Base-by-base conservation (phyloP, 2,888 invertebrate species). In the Himalopsyche kuldschensis region DNA sequence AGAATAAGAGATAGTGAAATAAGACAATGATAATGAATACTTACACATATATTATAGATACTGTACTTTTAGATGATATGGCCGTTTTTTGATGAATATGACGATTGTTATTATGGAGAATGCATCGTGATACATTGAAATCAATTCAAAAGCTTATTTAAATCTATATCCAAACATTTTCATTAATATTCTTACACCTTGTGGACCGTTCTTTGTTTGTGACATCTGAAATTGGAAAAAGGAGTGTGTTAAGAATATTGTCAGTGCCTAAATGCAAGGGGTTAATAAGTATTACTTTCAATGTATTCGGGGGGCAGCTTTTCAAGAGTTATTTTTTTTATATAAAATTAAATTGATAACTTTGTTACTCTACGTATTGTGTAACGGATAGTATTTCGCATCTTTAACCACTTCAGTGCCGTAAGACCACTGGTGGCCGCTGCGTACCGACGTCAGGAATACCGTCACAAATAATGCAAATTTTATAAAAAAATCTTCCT, bases 161-260 rank as follows among this genome's bases (percentile, higher is more conserved):
- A 55, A 55, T 55, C 20, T 55, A 55, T 8, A 27, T 79, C 55
- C 20, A 27, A 30, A 79, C 48, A 27, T 79, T 48, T 79, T 32
- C 20, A 6, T n/a, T 17, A 63, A 41, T 75, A 55, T 48, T 30
- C 46, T 84, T 84, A 86, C 31, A 86, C 86, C 83, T 86, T 86
- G 80, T 86, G 85, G 46, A 85, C 80, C 48, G 84, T 83, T 30
- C 84, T 82, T 47, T 84, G 77, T 69, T 85, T 84, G 63, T 85
- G 85, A 41, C 79, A 86, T 63, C 86, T 86, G 85, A 75, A 84
- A 85, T 8, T 11, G n/a, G 3, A 35, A 63, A 63, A 32, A 30
- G 4, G 46, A 55, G 27, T 20, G 20, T 15, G 5, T 41, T 11
- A 35, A 24, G 15, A 31, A 76, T 0, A 30, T 31, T 31, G 20